These are phyloP conservation scores for Phrynosoma platyrhinos DNA, from an alignment of 2,113 vertebrate genomes.

Conservation along the genomic window DNA sequence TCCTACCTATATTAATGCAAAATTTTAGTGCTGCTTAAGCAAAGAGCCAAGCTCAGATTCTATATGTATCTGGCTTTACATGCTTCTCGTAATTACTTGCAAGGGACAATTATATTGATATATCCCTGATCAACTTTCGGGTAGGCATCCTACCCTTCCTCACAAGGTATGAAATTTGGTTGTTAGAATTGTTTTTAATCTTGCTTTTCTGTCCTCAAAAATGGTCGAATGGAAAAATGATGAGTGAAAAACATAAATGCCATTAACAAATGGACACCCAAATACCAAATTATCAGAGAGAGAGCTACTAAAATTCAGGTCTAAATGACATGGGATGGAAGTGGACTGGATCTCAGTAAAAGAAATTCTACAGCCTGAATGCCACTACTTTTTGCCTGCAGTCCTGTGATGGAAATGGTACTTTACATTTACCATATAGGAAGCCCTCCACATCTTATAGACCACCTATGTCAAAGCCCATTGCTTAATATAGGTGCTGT, in stretches of 20 bases:
- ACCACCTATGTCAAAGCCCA: no score
- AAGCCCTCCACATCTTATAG: no score
- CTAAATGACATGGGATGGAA: background rate
- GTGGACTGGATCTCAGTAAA: background rate
- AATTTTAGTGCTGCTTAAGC: background rate
- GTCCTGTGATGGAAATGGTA: no score
- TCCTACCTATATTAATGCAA: conserved; percentile 35
- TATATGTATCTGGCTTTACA: background rate
- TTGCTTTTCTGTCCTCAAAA: background rate
- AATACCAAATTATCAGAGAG: background rate
- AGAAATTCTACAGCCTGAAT: background rate
- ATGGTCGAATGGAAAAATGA: background rate
- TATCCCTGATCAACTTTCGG: background rate
- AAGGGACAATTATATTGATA: no score
- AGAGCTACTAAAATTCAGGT: background rate
- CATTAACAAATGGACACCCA: background rate
- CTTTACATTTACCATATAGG: no score
- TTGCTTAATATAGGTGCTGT: no score
- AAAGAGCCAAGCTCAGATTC: background rate
- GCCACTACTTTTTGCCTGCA: no score
- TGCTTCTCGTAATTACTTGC: background rate
- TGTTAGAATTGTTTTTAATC: background rate
- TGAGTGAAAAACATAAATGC: no score
- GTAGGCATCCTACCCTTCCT: background rate
- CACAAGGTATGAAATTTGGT: background rate